These are phyloP conservation scores for Drosophila antonietae DNA, from an alignment of 2,888 invertebrate species.

Conservation along the genomic window DNA sequence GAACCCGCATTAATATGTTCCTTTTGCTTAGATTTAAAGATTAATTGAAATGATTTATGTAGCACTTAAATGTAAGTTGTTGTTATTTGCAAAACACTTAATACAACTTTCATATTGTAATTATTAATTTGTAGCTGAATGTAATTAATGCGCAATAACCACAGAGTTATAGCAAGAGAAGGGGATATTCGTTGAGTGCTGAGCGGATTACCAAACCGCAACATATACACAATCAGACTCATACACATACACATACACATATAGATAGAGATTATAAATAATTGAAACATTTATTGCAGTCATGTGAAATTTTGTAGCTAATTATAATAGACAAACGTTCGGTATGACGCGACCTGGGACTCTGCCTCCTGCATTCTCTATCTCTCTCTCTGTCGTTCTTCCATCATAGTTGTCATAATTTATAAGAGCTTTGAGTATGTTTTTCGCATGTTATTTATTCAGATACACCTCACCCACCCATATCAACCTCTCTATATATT, in stretches of 20 bases:
- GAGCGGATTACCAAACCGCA: slow-evolving; percentile 42
- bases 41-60: slow-evolving; percentile 55
- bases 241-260: background rate
- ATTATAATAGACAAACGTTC: slow-evolving; percentile 68
- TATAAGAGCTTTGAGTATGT: slow-evolving; percentile 43
- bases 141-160: slow-evolving; percentile 73
- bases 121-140: slow-evolving; percentile 63
- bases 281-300: slow-evolving; percentile 78
- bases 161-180: slow-evolving; percentile 1
- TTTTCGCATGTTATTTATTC: slow-evolving; percentile 30
- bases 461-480: slow-evolving; percentile 5
- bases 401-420: slow-evolving; percentile 72
- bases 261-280: slow-evolving; percentile 65
- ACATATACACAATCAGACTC: slow-evolving; percentile 4
- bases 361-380: slow-evolving; percentile 3
- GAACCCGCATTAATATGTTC: slow-evolving; percentile 1
- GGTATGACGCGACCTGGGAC: slow-evolving; percentile 20
- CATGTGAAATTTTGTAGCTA: slow-evolving; percentile 75
- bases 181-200: slow-evolving; percentile 21
- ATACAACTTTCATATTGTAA: slow-evolving; percentile 61
- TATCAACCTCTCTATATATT: slow-evolving; percentile 6
- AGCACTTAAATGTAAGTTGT: slow-evolving; percentile 14
- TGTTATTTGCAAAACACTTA: slow-evolving; percentile 37
- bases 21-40: slow-evolving; percentile 26
- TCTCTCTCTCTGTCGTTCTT: slow-evolving; percentile 4